phyloP scores from a whole-genome alignment of 2,113 vertebrate species.

The Cygnus atratus region DNA sequence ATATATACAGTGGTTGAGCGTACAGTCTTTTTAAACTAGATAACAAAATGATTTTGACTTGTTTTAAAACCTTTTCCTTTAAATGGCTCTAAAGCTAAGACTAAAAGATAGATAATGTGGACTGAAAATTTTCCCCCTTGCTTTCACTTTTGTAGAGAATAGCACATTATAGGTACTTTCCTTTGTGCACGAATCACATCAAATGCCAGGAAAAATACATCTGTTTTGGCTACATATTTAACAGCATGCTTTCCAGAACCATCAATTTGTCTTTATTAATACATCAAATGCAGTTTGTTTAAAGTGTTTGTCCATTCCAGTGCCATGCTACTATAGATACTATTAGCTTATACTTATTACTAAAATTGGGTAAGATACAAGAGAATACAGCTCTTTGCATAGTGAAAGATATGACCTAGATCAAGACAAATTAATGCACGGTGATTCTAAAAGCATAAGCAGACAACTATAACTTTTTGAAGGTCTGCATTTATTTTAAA shows the following conservation, averaged over 20 bases:
- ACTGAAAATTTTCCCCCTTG: conserved; percentile 42
- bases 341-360: conserved; percentile 25
- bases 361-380: conserved; percentile 46
- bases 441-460: conserved; percentile 42
- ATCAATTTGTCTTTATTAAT: conserved; percentile 59
- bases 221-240: conserved; percentile 57
- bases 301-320: conserved; percentile 43
- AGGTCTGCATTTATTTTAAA: conserved; percentile 68
- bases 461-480: conserved; percentile 41
- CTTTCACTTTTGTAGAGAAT: conserved; percentile 48
- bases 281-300: conserved; percentile 45
- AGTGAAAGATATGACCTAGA: conserved; percentile 41
- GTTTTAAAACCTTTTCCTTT: conserved; percentile 69
- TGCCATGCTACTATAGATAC: background rate
- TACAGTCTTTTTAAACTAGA: conserved; percentile 54
- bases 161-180: conserved; percentile 60
- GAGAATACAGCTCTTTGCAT: background rate
- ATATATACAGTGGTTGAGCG: conserved; percentile 42
- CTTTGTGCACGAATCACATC: conserved; percentile 59
- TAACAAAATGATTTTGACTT: conserved; percentile 71
- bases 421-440: conserved; percentile 57
- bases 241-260: conserved; percentile 49
- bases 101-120: conserved; percentile 60
- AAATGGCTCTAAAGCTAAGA: conserved; percentile 64
- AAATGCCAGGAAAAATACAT: conserved; percentile 45